phyloP scores from a whole-genome alignment of 2,888 invertebrate species.

The Portevinia maculata region DNA sequence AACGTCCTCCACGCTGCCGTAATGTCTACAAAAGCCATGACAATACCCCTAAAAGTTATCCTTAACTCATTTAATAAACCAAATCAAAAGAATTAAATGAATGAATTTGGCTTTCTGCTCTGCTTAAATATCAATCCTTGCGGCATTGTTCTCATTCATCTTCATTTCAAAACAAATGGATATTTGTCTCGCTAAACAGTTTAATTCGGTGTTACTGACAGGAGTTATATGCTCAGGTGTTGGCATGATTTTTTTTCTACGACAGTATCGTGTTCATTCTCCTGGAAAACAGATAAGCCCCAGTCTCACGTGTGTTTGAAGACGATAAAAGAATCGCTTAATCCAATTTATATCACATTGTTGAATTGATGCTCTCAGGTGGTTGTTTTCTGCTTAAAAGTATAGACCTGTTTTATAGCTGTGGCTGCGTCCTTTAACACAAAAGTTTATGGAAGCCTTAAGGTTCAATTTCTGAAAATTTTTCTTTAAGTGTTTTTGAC shows the following conservation, averaged over 20 bases:
- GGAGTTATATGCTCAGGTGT: constrained; percentile 15
- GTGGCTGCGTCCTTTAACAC: background rate
- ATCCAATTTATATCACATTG: constrained; percentile 7
- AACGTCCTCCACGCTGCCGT: no score
- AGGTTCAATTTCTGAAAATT: background rate
- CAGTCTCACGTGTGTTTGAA: background rate
- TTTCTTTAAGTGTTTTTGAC: no score
- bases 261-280: background rate
- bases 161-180: background rate
- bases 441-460: background rate
- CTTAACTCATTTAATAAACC: constrained; percentile 30
- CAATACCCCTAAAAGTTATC: background rate
- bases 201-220: constrained; percentile 21
- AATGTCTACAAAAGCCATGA: background rate
- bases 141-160: background rate
- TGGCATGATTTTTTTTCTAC: background rate
- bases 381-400: background rate
- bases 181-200: background rate
- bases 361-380: constrained; percentile 3
- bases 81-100: constrained; percentile 33
- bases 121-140: constrained; percentile 2
- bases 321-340: background rate
- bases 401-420: background rate
- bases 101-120: constrained; percentile 10
- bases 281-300: background rate